These are phyloP conservation scores for Rhizomys pruinosus DNA, from an alignment of 2,113 vertebrate genomes.

Conservation along the genomic window DNA sequence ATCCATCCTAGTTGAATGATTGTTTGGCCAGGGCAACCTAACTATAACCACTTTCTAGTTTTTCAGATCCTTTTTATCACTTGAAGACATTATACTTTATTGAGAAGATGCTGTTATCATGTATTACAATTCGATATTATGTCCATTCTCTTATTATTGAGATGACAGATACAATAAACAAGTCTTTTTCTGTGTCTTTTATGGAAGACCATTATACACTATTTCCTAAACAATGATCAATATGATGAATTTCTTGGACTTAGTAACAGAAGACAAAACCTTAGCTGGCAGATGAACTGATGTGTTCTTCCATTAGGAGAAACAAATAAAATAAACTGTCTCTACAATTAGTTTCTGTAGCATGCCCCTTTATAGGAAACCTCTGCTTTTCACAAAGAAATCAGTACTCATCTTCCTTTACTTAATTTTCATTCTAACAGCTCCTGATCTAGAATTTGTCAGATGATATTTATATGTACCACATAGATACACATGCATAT, in stretches of 20 bases:
- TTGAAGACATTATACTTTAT: not conserved
- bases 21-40: not conserved
- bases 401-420: not conserved
- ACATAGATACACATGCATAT: not conserved
- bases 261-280: not conserved
- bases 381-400: not conserved
- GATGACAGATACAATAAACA: not conserved
- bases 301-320: not conserved
- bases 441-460: not conserved
- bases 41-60: not conserved
- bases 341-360: not conserved
- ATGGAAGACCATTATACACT: not conserved
- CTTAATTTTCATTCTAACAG: not conserved
- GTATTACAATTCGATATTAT: not conserved
- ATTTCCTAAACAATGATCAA: not conserved
- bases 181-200: not conserved
- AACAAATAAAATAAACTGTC: not conserved
- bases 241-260: slow-evolving; percentile 29
- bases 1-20: not conserved
- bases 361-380: not conserved
- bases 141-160: not conserved
- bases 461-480: not conserved
- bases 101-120: not conserved
- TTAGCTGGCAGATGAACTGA: not conserved
- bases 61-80: not conserved